phyloP scores from a whole-genome alignment of 1,140 invertebrate genomes.

The Trichoplusia ni region DNA sequence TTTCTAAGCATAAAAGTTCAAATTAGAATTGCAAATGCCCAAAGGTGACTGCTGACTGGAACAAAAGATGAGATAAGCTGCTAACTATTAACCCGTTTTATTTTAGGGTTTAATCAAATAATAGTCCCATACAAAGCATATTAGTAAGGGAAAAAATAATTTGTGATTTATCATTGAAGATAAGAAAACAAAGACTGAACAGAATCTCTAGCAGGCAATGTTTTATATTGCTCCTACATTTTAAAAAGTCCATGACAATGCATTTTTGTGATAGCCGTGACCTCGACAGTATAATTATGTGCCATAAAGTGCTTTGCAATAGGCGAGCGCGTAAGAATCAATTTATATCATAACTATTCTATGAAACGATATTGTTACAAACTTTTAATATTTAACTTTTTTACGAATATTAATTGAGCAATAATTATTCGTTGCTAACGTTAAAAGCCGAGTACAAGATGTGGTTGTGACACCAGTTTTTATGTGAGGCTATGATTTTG shows the following conservation, averaged over 20 bases:
- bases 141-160: neutral
- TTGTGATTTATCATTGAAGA: slow-evolving; percentile 28
- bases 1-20: slow-evolving; percentile 48
- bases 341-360: slow-evolving; percentile 3
- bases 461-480: slow-evolving; percentile 46
- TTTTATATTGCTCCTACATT: slow-evolving; percentile 23
- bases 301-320: slow-evolving; percentile 32
- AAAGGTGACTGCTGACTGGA: slow-evolving; percentile 39
- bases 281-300: slow-evolving; percentile 32
- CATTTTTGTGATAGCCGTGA: slow-evolving; percentile 45
- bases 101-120: slow-evolving; percentile 11
- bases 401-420: slow-evolving; percentile 11
- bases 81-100: slow-evolving; percentile 1
- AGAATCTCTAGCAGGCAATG: slow-evolving; percentile 51
- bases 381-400: slow-evolving; percentile 3
- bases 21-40: slow-evolving; percentile 41
- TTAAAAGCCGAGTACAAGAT: slow-evolving; percentile 37
- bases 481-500: slow-evolving; percentile 45
- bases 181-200: slow-evolving; percentile 63
- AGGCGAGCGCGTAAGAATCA: slow-evolving; percentile 33
- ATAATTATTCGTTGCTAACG: slow-evolving; percentile 20
- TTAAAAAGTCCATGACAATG: slow-evolving; percentile 50
- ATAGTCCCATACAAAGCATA: no score
- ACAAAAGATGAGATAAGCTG: slow-evolving; percentile 2
- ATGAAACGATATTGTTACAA: slow-evolving; percentile 6